Conservation (phyloP, 2,888 invertebrate genomes). For the Agonum fuliginosum region DNA sequence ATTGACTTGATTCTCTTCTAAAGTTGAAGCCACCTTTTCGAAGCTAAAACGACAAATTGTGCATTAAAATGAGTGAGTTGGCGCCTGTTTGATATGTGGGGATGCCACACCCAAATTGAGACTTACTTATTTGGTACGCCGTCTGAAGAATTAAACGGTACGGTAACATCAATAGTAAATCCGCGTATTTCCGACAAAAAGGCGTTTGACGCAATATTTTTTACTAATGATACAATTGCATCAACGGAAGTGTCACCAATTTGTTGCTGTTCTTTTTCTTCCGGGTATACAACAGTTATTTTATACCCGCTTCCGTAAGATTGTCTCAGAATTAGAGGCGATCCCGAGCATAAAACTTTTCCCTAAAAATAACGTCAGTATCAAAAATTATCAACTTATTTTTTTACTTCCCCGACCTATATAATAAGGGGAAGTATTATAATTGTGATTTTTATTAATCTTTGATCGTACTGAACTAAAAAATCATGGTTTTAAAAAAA, state of each 20-base stretch:
- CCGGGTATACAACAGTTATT: slow-evolving; percentile 73
- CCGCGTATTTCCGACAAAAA: slow-evolving; percentile 71
- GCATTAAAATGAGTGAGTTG: slow-evolving; percentile 16
- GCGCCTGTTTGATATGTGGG: neutral
- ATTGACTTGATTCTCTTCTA: slow-evolving; percentile 73
- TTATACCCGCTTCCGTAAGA: slow-evolving; percentile 77
- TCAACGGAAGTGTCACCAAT: slow-evolving; percentile 68
- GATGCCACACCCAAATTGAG: neutral
- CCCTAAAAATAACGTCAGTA: no score
- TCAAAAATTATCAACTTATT: slow-evolving; percentile 45
- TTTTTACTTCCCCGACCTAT: no score
- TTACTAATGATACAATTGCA: slow-evolving; percentile 71
- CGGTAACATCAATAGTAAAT: slow-evolving; percentile 71
- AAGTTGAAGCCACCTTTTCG: slow-evolving; percentile 71
- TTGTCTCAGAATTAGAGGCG: slow-evolving; percentile 76
- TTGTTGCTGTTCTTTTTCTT: slow-evolving; percentile 30
- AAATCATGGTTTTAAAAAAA: no score
- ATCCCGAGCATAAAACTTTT: slow-evolving; percentile 76
- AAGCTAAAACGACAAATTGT: slow-evolving; percentile 70
- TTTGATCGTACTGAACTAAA: no score
- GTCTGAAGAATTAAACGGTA: slow-evolving; percentile 72
- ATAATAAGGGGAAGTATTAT: no score
- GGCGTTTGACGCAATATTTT: slow-evolving; percentile 73
- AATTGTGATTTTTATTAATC: no score
- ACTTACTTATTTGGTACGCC: slow-evolving; percentile 58